Evolutionary conservation across 2,113 vertebrate genomes (phyloP), one percentile per base, ranked within the genome.

Genomic region (Brachyhypopomus occidentalis): DNA sequence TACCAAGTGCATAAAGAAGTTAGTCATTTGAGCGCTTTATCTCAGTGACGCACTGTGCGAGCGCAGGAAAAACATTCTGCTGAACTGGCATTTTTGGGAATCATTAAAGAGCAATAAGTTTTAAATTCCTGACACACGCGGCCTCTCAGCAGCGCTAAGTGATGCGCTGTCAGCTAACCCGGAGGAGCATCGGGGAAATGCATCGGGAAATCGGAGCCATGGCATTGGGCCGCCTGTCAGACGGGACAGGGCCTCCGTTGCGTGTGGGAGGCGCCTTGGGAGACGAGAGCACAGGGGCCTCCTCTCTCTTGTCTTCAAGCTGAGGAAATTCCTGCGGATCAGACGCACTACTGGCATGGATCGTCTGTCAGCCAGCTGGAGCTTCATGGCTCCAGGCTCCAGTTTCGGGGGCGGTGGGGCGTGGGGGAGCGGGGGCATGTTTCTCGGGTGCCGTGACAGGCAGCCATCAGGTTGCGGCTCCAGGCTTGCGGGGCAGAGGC

Each of bases 291-390:
- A 58, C 56, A 11, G 25, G 22, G 30, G 60, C 59, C 27, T 58
- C 52, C 38, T 67, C 72, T 75, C 30, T 66, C 69, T 86, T 82
- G 77, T 79, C 71, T 83, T 70, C 73, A 84, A 67, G 79, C 76
- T 85, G 79, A 72, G 20, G 81, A 81, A 82, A 87, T 84, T 86
- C 66, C 78, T 67, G 27, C 38, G 30, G 72, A 85, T 85, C 72
- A 56, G 75, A 74, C 60, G 64, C 59, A 38, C 72, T 27, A 34
- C 55, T 58, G 72, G 7, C 20, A 62, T 9, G 56, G 59, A 59
- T 41, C 66, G 38, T 20, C 67, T 72, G 55, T 59, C 78, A 70
- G 73, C 56, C 58, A 63, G 66, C 70, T 38, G 45, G 64, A 67
- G 16, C 16, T 52, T 56, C 73, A 72, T 73, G 73, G 69, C 64